These are phyloP conservation scores for Drosophila hydei DNA, from an alignment of 1,140 invertebrate species.

Conservation along the genomic window DNA sequence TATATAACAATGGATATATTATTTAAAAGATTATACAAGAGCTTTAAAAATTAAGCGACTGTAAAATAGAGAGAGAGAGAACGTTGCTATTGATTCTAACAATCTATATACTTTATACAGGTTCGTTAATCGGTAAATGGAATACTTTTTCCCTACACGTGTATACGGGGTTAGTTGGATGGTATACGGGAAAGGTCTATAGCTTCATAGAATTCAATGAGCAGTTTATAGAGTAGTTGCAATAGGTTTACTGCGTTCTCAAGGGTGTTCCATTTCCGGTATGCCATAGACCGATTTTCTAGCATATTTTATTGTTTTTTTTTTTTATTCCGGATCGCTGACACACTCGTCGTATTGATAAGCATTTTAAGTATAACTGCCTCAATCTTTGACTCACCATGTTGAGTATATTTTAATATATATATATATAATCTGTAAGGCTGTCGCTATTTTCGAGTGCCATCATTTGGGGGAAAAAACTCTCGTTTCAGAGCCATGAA, in stretches of 20 bases:
- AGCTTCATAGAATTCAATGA: no score
- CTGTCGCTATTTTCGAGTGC: constrained; percentile 31
- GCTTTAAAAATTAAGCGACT: no score
- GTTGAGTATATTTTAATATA: constrained; percentile 39
- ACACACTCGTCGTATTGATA: constrained; percentile 39
- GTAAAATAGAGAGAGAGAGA: no score
- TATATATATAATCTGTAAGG: constrained; percentile 28
- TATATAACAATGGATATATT: no score
- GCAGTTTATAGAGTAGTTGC: not conserved
- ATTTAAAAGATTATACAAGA: no score
- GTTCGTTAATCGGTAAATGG: no score
- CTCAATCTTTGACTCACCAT: constrained; percentile 51
- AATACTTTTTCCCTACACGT: no score
- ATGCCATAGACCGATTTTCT: constrained; percentile 12
- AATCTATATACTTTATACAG: no score
- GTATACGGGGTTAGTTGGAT: no score
- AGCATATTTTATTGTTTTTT: constrained; percentile 19
- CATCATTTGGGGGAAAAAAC: constrained; percentile 17
- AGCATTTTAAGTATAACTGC: constrained; percentile 46
- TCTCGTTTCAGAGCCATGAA: constrained; percentile 36
- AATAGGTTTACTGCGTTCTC: not conserved
- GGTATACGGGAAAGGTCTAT: no score
- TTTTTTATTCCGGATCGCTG: constrained; percentile 29
- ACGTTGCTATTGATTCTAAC: no score
- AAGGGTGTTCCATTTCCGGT: constrained; percentile 26